Evolutionary conservation across 2,797 vertebrate species (phyloP), one percentile per base, ranked within the genome.

Genomic region (Avahi laniger): DNA sequence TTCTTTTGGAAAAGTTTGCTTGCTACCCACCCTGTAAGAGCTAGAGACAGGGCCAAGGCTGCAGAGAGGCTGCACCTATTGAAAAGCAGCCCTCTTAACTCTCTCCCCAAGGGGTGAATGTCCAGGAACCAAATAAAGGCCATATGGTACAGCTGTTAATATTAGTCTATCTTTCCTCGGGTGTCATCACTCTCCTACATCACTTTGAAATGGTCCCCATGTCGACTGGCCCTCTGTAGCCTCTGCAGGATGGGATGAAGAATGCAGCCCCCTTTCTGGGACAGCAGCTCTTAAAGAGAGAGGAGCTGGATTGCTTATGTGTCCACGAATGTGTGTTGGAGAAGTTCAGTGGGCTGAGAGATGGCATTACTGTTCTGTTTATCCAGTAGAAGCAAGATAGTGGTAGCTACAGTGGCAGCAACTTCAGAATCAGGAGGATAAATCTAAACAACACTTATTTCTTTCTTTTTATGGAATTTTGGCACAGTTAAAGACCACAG

Each of bases 1-100:
- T 93, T 94, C 89, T 35, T 91, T 89, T 96, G 93, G 95, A 97
- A 97, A 98, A 94, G 76, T 96, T 97, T 95, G 89, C 97, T 89
- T 96, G 69, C 84, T 93, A 90, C 76, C 69, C 91, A 97, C 86
- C 43, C 93, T 96, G 59, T 92, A 65, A 96, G 79, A 75, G 67
- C 48, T 75, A 15, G 48, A 92, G 93, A 73, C 38, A 93, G 26
- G 57, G 84, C 93, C 89, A 95, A 88, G 43, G 73, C 80, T 96
- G 63, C n/a, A 88, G 41, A 93, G 87, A 96, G 48, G 10, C 93
- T 83, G 43, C 38, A 95, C 70, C 96, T 76, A 95, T 4, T 92
- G 89, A 94, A 91, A 96, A 76, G 43, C 43, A 92, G 80, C 59
- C 85, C 93, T 96, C 63, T 84, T 30, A 46, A 43, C n/a, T 81